Conservation (phyloP, 2,888 invertebrate species). For the Nasonovia ribisnigri region DNA sequence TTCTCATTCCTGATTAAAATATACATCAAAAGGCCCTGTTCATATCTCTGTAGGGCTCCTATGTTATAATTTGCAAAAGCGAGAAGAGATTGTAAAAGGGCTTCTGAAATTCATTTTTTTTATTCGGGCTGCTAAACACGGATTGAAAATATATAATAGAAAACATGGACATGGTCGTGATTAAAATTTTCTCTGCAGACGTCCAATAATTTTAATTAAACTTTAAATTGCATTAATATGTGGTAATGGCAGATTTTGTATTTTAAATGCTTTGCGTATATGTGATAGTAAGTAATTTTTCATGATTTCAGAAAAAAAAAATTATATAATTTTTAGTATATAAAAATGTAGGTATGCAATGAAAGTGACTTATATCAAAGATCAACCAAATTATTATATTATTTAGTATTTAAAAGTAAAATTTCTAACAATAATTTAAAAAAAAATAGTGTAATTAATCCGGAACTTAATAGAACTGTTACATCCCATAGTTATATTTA, state of each 20-base stretch:
- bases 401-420: not conserved
- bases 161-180: not conserved
- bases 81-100: not conserved
- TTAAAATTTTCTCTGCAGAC: not conserved
- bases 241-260: not conserved
- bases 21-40: constrained; percentile 48
- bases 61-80: constrained; percentile 26
- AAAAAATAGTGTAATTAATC: not conserved
- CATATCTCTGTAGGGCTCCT: not conserved
- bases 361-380: not conserved
- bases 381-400: not conserved
- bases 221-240: not conserved
- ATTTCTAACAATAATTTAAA: not conserved
- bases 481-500: not conserved
- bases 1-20: constrained; percentile 51
- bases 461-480: not conserved
- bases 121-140: constrained; percentile 22
- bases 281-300: not conserved
- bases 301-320: not conserved
- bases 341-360: not conserved
- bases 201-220: not conserved
- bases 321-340: too few relatives aligned
- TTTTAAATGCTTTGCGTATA: not conserved
- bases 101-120: constrained; percentile 15
- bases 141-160: constrained; percentile 28